These are phyloP conservation scores for Lasius platythorax DNA, from an alignment of 2,888 invertebrate species.

Conservation along the genomic window DNA sequence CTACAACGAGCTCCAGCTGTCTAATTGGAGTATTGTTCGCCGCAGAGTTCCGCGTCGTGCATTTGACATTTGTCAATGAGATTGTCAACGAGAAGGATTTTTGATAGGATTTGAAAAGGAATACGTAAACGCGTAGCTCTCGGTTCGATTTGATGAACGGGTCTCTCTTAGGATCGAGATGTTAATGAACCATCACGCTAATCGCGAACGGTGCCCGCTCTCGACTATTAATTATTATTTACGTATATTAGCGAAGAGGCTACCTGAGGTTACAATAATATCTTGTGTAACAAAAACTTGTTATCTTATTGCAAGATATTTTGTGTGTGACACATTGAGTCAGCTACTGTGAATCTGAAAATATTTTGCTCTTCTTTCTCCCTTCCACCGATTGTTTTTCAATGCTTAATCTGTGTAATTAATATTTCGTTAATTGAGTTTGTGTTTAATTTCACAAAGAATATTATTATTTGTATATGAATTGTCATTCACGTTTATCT, in stretches of 20 bases:
- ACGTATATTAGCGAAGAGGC: slow-evolving; percentile 8
- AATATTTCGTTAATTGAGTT: background rate
- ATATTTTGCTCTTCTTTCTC: background rate
- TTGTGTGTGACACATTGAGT: slow-evolving; percentile 1
- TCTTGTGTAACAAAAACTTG: slow-evolving; percentile 22
- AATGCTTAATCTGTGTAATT: background rate
- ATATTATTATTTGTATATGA: background rate
- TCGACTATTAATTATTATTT: slow-evolving; percentile 28
- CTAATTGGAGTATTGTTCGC: slow-evolving; percentile 66
- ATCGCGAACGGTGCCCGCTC: slow-evolving; percentile 7
- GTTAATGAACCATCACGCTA: too few relatives aligned
- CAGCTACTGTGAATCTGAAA: background rate
- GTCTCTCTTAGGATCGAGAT: background rate
- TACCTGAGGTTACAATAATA: background rate
- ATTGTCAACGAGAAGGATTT: background rate
- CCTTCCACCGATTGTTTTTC: background rate
- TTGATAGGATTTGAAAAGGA: background rate
- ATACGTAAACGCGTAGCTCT: background rate
- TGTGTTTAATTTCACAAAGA: background rate
- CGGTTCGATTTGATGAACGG: background rate
- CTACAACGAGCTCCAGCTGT: slow-evolving; percentile 82
- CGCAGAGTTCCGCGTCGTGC: slow-evolving; percentile 36
- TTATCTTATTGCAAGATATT: slow-evolving; percentile 11
- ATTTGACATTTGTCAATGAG: slow-evolving; percentile 40
- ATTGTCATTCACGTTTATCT: background rate